Evolutionary conservation across 2,888 invertebrate genomes (phyloP).

Genomic region (Chironomus tentans): DNA sequence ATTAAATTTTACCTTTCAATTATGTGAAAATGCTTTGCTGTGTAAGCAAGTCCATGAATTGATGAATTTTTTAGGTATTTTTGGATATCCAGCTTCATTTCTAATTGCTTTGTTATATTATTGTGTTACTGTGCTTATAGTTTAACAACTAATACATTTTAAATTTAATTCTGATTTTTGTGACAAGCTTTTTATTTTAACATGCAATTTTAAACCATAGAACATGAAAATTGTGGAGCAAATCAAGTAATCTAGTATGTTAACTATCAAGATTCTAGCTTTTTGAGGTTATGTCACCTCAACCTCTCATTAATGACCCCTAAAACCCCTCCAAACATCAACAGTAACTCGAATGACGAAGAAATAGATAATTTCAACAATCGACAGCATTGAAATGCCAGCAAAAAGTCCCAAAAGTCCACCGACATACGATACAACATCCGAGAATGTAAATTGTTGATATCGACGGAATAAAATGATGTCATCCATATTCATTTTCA

Average conservation of each 20-base stretch:
- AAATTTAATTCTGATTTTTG: no score
- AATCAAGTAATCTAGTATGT: no score
- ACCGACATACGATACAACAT: neutral
- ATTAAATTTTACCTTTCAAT: no score
- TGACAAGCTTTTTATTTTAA: no score
- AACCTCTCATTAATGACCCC: neutral
- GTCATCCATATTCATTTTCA: neutral
- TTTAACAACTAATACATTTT: no score
- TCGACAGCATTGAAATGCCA: slow-evolving; percentile 6
- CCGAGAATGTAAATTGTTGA: slow-evolving; percentile 1
- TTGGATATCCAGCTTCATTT: neutral
- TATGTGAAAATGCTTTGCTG: neutral
- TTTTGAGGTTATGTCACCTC: no score
- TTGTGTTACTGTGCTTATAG: no score
- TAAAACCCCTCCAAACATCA: neutral
- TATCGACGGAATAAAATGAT: neutral
- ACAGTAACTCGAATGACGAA: neutral
- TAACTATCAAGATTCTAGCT: no score
- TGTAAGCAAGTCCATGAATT: neutral
- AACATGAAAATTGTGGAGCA: no score
- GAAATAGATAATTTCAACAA: slow-evolving; percentile 12
- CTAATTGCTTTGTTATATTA: no score
- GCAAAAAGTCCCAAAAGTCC: neutral
- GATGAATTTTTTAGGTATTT: neutral
- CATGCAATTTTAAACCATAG: no score